Evolutionary conservation across 2,888 invertebrate genomes (phyloP).

Genomic region (Ptilodon capucinus): DNA sequence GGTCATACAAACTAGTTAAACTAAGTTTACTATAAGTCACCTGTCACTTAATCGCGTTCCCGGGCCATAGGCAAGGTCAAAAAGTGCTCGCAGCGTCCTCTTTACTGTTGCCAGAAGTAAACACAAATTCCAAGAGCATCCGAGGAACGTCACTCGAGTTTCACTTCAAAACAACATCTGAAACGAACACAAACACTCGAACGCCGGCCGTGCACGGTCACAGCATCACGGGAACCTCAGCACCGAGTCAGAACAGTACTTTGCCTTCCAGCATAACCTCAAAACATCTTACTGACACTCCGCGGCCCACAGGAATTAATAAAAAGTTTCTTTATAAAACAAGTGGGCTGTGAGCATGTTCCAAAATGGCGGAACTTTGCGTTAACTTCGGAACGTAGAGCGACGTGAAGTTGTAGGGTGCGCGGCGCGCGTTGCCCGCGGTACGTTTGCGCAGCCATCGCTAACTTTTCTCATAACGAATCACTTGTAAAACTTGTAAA

Average conservation of each 20-base stretch:
- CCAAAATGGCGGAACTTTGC: constrained; percentile 84
- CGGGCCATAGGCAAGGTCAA: constrained; percentile 60
- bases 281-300: constrained; percentile 83
- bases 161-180: constrained; percentile 78
- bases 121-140: constrained; percentile 77
- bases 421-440: constrained; percentile 65
- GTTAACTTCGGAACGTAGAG: constrained; percentile 83
- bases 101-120: constrained; percentile 70
- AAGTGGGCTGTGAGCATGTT: constrained; percentile 84
- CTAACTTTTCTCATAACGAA: constrained; percentile 74
- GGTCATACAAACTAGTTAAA: constrained; percentile 58
- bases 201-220: constrained; percentile 45
- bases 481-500: constrained; percentile 61
- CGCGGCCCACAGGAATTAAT: constrained; percentile 83
- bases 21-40: constrained; percentile 55
- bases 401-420: constrained; percentile 82
- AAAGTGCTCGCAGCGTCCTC: constrained; percentile 61
- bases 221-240: constrained; percentile 51
- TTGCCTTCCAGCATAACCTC: constrained; percentile 77
- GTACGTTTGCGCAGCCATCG: constrained; percentile 64
- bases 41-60: constrained; percentile 54
- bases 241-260: constrained; percentile 66
- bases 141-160: constrained; percentile 67
- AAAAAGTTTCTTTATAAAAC: constrained; percentile 84
- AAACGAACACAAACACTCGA: constrained; percentile 66